Percentiles rank a stretch among this genome's conserved stretches.
Conservation (phyloP, 2,113 vertebrate species). For the Mormyrus iriodes region DNA sequence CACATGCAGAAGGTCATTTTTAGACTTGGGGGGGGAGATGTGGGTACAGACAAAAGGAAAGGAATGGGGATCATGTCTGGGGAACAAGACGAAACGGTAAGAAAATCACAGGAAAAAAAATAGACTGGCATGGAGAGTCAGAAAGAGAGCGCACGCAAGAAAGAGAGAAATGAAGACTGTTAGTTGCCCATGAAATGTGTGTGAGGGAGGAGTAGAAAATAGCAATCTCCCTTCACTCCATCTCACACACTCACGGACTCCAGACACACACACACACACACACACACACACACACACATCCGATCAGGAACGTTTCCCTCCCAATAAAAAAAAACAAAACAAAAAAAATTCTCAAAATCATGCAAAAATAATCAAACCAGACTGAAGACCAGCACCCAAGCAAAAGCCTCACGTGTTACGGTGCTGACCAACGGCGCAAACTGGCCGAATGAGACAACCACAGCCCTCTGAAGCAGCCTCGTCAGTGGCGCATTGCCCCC, state of each 20-base stretch:
- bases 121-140: constrained; percentile 46
- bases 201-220: constrained; percentile 36
- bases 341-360: constrained; percentile 27
- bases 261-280: not conserved
- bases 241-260: constrained; percentile 21
- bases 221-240: constrained; percentile 39
- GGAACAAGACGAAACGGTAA: not conserved
- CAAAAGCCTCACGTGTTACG: not conserved
- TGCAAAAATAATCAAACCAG: constrained; percentile 35
- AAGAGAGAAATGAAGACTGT: constrained; percentile 17
- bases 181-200: constrained; percentile 7
- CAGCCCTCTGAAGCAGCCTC: constrained; percentile 6
- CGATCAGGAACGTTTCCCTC: not conserved
- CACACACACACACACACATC: not conserved
- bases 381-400: constrained; percentile 30
- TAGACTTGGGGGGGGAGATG: not conserved
- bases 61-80: not conserved
- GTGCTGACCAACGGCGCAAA: not conserved
- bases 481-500: no score
- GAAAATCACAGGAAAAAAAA: constrained; percentile 21
- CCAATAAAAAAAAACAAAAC: not conserved
- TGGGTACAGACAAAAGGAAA: not conserved
- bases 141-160: constrained; percentile 17
- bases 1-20: not conserved
- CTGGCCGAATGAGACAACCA: not conserved